Evolutionary conservation across 2,888 invertebrate species (phyloP).

Genomic region (Drosophila infuscata): DNA sequence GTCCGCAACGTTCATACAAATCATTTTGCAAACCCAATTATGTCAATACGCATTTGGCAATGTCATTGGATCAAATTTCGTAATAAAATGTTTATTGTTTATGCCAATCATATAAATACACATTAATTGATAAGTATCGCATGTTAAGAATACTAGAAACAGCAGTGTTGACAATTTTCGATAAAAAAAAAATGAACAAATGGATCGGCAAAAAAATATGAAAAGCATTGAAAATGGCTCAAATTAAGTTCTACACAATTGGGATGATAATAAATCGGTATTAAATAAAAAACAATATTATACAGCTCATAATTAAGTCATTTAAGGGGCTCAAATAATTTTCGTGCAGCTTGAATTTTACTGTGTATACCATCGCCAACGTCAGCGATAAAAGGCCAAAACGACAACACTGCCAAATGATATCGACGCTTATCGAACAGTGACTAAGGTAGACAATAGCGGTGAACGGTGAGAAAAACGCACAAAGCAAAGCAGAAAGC

Average conservation of each 20-base stretch:
- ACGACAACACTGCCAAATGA: slow-evolving; percentile 3
- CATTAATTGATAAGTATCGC: not conserved
- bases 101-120: not conserved
- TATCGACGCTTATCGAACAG: slow-evolving; percentile 17
- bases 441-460: slow-evolving; percentile 20
- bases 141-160: not conserved
- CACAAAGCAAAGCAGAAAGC: slow-evolving; percentile 40
- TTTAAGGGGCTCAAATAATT: not conserved
- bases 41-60: not conserved
- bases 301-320: not conserved
- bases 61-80: not conserved
- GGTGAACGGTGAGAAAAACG: slow-evolving; percentile 45
- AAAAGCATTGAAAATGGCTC: not conserved
- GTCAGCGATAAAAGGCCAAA: not conserved
- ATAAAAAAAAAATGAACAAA: not conserved
- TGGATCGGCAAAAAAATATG: not conserved
- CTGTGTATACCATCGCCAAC: not conserved
- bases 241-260: not conserved
- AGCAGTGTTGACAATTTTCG: not conserved
- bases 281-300: not conserved
- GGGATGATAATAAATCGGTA: no score
- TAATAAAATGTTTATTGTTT: not conserved
- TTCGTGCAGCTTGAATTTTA: not conserved
- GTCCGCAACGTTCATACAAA: not conserved
- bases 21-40: not conserved